Percentiles rank a stretch among this genome's conserved stretches.
Conservation (phyloP, 2,113 vertebrate species). For the Tichodroma muraria region DNA sequence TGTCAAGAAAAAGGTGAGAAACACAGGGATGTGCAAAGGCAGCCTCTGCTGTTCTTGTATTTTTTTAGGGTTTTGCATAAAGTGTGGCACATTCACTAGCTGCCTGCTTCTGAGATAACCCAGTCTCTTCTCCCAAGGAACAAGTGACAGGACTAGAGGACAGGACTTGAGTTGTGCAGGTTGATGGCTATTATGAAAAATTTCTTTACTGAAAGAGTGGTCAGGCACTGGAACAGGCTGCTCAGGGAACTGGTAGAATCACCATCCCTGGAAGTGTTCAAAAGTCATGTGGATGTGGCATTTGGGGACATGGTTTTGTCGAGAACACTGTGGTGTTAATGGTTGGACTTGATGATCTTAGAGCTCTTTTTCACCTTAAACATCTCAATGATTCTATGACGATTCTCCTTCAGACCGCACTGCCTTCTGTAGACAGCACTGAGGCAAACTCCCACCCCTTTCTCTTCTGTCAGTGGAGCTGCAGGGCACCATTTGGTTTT, state of each 20-base stretch:
- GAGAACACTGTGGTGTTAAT: neutral
- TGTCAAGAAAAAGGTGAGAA: neutral
- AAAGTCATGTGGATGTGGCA: neutral
- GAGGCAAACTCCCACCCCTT: neutral
- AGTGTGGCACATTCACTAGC: neutral
- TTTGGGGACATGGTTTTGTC: neutral
- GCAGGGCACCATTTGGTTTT: neutral
- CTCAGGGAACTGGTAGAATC: neutral
- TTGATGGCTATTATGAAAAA: neutral
- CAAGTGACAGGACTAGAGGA: neutral
- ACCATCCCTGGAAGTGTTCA: neutral
- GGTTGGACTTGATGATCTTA: neutral
- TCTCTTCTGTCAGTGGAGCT: neutral
- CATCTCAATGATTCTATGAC: neutral
- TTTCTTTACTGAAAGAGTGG: neutral
- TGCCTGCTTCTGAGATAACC: neutral
- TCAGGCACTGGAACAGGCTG: neutral
- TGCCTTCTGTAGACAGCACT: neutral
- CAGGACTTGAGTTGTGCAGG: neutral
- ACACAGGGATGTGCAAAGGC: neutral
- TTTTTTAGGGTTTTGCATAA: neutral
- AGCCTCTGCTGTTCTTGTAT: neutral
- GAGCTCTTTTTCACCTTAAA: neutral
- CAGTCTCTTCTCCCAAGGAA: neutral
- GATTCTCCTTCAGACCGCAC: accelerated